Evolutionary conservation across 2,113 vertebrate species (phyloP).

Genomic region (Eleginops maclovinus): DNA sequence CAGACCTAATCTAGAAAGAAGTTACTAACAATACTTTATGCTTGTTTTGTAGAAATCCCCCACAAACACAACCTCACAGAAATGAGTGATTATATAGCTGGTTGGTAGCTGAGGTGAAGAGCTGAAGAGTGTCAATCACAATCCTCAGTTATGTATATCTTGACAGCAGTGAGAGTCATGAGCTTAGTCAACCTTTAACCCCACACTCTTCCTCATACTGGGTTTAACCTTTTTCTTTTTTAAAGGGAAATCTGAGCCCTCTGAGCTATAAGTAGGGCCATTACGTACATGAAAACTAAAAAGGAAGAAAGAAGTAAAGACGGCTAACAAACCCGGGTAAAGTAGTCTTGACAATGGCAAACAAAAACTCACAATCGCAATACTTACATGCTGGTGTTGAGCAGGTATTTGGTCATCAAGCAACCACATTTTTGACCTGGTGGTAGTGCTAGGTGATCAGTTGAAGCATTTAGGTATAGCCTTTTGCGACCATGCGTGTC

Average conservation of each 20-base stretch:
- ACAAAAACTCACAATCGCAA: not conserved
- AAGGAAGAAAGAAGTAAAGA: not conserved
- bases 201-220: not conserved
- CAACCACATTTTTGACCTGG: too few relatives aligned
- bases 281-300: not conserved
- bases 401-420: not conserved
- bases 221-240: conserved; percentile 46
- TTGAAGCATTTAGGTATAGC: too few relatives aligned
- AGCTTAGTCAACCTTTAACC: conserved; percentile 55
- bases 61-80: not conserved
- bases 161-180: conserved; percentile 34
- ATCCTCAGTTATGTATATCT: conserved; percentile 41
- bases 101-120: not conserved
- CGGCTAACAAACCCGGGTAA: not conserved
- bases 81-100: conserved; percentile 1
- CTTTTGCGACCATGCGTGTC: too few relatives aligned
- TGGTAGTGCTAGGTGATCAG: too few relatives aligned
- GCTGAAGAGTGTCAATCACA: conserved; percentile 19
- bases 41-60: not conserved
- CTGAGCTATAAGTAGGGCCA: conserved; percentile 1
- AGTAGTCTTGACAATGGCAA: not conserved
- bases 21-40: not conserved
- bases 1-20: not conserved
- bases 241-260: conserved; percentile 42
- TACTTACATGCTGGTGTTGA: not conserved